Conservation (phyloP, 2,113 vertebrate genomes). For the Rostratula benghalensis region DNA sequence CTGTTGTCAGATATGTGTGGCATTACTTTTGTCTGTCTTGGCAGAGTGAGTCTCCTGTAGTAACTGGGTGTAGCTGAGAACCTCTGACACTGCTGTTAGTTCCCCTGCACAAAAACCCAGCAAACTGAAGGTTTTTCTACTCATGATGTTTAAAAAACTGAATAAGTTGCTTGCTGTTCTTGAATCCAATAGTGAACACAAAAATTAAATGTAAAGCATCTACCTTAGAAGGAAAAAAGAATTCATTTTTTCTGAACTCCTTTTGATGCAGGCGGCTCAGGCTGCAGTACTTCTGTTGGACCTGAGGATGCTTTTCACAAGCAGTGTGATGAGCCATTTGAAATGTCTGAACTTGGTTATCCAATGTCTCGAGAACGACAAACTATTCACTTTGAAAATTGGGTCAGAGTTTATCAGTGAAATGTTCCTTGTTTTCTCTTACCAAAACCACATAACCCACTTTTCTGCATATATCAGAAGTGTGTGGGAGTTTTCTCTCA, state of each 20-base stretch:
- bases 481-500: slow-evolving; percentile 28
- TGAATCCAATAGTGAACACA: neutral
- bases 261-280: neutral
- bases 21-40: neutral
- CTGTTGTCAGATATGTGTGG: neutral
- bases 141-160: neutral
- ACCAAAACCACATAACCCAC: neutral
- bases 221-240: neutral
- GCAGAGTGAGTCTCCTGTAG: neutral
- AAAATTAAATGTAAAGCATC: neutral
- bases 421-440: neutral
- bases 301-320: neutral
- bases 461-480: slow-evolving; percentile 6
- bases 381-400: neutral
- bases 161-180: neutral
- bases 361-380: neutral
- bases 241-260: neutral
- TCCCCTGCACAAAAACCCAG: neutral
- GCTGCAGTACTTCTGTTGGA: neutral
- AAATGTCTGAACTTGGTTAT: neutral
- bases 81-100: neutral
- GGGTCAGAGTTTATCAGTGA: neutral
- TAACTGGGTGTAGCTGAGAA: neutral
- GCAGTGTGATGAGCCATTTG: neutral
- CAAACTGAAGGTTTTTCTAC: neutral